phyloP scores from a whole-genome alignment of 1,140 invertebrate species.

The Pseudomyrmex gracilis region DNA sequence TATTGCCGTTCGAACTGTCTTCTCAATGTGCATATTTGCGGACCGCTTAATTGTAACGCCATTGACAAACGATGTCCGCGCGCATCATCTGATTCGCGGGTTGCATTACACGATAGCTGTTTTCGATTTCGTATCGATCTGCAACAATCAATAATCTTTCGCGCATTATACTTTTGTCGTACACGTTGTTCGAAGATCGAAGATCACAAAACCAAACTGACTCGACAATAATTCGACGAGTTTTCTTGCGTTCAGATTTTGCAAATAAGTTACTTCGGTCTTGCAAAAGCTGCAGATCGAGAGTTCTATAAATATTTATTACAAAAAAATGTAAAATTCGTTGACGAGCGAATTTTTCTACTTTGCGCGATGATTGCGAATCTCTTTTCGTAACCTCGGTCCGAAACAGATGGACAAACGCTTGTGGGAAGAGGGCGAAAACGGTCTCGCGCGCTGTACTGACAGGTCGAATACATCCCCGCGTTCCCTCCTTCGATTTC shows the following conservation, averaged over 20 bases:
- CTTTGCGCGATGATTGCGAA: background rate
- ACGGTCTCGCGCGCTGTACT: slow-evolving; percentile 17
- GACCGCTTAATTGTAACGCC: background rate
- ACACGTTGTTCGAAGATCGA: background rate
- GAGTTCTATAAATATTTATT: background rate
- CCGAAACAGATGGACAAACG: slow-evolving; percentile 25
- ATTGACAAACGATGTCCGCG: background rate
- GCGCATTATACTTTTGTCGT: background rate
- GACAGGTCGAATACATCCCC: slow-evolving; percentile 39
- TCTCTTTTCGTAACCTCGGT: background rate
- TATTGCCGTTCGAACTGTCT: background rate
- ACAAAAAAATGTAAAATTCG: too few species aligned
- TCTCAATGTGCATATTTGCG: slow-evolving; percentile 13
- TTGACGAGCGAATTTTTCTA: background rate
- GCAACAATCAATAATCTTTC: background rate
- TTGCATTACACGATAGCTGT: slow-evolving; percentile 18
- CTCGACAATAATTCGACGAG: background rate
- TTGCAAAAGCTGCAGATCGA: too few species aligned
- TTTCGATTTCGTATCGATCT: background rate
- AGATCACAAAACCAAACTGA: background rate
- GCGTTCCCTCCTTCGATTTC: slow-evolving; percentile 61
- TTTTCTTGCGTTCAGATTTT: too few species aligned
- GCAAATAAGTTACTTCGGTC: too few species aligned
- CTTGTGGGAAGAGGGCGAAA: background rate
- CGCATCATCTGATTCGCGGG: background rate